A percentile compares a stretch with the other conserved stretches of the same genome.
phyloP scores from a whole-genome alignment of 2,113 vertebrate genomes.

The Pleuronectes platessa region DNA sequence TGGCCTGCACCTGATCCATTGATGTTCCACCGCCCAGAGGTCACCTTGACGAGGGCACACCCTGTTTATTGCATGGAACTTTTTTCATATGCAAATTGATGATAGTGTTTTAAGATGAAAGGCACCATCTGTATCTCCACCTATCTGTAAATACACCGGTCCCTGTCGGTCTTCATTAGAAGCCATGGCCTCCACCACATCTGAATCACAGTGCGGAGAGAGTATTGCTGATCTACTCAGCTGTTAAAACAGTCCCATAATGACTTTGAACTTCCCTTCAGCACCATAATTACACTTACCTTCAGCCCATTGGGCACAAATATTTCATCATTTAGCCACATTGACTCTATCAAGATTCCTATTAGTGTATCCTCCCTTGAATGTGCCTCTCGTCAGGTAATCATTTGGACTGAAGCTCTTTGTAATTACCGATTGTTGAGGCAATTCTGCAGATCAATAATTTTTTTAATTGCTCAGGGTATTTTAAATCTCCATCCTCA shows the following conservation, averaged over 20 bases:
- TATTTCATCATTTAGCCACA: conserved; percentile 55
- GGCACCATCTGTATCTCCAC: conserved; percentile 28
- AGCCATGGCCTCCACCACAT: conserved; percentile 2
- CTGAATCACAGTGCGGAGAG: conserved; percentile 25
- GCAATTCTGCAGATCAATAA: conserved; percentile 58
- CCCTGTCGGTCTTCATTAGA: conserved; percentile 32
- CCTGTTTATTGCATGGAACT: conserved; percentile 34
- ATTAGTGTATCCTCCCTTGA: conserved; percentile 20
- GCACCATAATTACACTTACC: conserved; percentile 48
- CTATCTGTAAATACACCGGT: conserved; percentile 19
- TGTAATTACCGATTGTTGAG: conserved; percentile 54
- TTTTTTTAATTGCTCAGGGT: conserved; percentile 48
- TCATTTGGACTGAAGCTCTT: conserved; percentile 53
- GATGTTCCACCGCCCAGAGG: conserved; percentile 63
- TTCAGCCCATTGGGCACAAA: conserved; percentile 9
- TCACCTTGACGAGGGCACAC: conserved; percentile 48
- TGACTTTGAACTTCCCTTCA: conserved; percentile 46
- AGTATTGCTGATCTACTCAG: conserved; percentile 57
- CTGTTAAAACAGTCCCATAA: conserved; percentile 49
- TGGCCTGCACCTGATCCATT: conserved; percentile 69
- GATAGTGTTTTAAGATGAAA: conserved; percentile 56
- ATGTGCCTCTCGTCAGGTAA: conserved; percentile 57
- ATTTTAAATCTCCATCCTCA: conserved; percentile 1
- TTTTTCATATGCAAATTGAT: conserved; percentile 64
- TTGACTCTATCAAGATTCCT: conserved; percentile 35